Conservation (phyloP, 2,113 vertebrate species). For the Plectropomus leopardus region DNA sequence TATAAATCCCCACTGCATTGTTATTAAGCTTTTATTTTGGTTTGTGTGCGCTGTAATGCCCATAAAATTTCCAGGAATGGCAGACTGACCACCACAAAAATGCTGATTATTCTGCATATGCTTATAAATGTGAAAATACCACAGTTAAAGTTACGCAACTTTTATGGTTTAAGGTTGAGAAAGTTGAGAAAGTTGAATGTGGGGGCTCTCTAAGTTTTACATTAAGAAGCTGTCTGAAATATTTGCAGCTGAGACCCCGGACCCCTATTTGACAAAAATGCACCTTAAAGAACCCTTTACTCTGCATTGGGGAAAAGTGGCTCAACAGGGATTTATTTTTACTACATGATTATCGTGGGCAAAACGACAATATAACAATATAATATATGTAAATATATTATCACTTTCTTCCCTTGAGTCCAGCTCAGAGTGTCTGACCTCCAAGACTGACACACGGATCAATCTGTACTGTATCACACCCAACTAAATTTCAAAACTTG, state of each 20-base stretch:
- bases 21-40: background rate
- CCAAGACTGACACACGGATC: too few relatives aligned
- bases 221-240: background rate
- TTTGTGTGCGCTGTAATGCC: background rate
- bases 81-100: background rate
- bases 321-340: background rate
- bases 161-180: background rate
- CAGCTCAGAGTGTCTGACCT: too few relatives aligned
- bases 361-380: too few relatives aligned
- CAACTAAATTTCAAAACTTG: too few relatives aligned
- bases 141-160: background rate
- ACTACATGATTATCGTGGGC: too few relatives aligned
- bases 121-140: background rate
- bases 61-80: background rate
- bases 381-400: too few relatives aligned
- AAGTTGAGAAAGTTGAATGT: background rate
- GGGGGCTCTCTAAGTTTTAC: background rate
- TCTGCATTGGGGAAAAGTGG: background rate
- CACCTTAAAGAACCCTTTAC: too few relatives aligned
- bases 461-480: too few relatives aligned
- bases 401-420: too few relatives aligned
- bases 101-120: constrained; percentile 7
- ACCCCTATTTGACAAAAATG: background rate
- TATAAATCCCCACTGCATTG: background rate
- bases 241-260: background rate